Base-by-base conservation (phyloP, 2,113 vertebrate species). In the Alligator sinensis region DNA sequence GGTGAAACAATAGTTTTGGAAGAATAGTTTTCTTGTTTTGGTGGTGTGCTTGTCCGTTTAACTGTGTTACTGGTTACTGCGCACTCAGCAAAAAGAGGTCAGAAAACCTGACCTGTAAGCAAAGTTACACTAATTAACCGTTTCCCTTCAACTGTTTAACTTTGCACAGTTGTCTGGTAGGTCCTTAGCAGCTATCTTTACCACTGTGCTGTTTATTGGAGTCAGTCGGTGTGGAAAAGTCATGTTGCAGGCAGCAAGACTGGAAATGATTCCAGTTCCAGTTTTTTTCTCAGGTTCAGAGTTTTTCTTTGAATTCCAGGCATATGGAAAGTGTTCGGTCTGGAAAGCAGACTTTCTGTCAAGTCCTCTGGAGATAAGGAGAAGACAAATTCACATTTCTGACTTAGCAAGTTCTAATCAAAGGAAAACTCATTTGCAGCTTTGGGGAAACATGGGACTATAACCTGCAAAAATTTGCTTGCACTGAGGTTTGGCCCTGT, bases 181-280 rank as follows among this genome's bases (percentile, higher is more conserved):
- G 30, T 70, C 12, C 1, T 0, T n/a, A 58, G 21, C 60, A 60
- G 75, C 80, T 57, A n/a, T 81, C 59, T 0, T 9, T n/a, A 82
- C 54, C 64, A 15, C 55, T 47, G 68, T 0, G 0, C 7, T 74
- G 11, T 0, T 2, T 15, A 60, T 21, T 0, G 1, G 64, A 1
- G 1, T n/a, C 1, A 1, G 90, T 59, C 76, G 79, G 90, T 38
- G 2, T 34, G 12, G 3, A 54, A 25, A 28, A 81, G 61, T 83
- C 55, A 59, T 62, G 75, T 78, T 89, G 2, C 1, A 2, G 80
- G 77, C 1, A 4, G 25, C 0, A 14, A 30, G 85, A 82, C 34
- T 59, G 84, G 47, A 47, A 47, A 47, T 47, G 7, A 47, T 47
- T 47, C 47, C 47, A 47, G 47, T 47, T 82, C 63, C 30, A 27